Conservation (phyloP, 1,140 invertebrate genomes). For the Drosophila pruinosa region DNA sequence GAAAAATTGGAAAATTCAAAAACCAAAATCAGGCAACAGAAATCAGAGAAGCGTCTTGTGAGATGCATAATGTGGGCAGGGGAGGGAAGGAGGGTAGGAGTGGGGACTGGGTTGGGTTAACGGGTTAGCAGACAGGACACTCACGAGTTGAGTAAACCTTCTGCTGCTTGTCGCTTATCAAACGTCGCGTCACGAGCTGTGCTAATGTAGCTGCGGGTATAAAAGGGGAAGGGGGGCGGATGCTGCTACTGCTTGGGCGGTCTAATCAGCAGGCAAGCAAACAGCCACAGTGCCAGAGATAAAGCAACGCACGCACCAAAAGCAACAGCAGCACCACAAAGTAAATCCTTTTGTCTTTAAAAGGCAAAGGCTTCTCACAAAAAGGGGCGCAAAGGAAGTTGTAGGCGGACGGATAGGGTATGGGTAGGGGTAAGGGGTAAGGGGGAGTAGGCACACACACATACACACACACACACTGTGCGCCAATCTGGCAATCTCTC, state of each 20-base stretch:
- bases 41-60: conserved; percentile 54
- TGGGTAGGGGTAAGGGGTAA: background rate
- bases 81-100: background rate
- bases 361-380: conserved; percentile 42
- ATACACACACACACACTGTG: conserved; percentile 46
- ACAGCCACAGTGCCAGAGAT: conserved; percentile 66
- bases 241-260: conserved; percentile 42
- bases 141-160: conserved; percentile 34
- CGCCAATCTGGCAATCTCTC: conserved; percentile 27
- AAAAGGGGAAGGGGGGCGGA: background rate
- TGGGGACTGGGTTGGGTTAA: background rate
- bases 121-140: conserved; percentile 34
- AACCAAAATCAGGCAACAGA: conserved; percentile 62
- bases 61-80: conserved; percentile 5
- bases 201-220: conserved; percentile 61
- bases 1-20: conserved; percentile 46
- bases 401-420: background rate
- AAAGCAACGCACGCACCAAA: conserved; percentile 51
- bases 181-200: conserved; percentile 48
- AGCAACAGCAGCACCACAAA: conserved; percentile 35
- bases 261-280: conserved; percentile 75
- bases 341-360: conserved; percentile 79
- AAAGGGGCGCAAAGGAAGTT: conserved; percentile 6
- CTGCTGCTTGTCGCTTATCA: conserved; percentile 73
- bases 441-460: conserved; percentile 1